Base-by-base conservation (phyloP, 2,797 vertebrate genomes). In the Cossypha caffra region DNA sequence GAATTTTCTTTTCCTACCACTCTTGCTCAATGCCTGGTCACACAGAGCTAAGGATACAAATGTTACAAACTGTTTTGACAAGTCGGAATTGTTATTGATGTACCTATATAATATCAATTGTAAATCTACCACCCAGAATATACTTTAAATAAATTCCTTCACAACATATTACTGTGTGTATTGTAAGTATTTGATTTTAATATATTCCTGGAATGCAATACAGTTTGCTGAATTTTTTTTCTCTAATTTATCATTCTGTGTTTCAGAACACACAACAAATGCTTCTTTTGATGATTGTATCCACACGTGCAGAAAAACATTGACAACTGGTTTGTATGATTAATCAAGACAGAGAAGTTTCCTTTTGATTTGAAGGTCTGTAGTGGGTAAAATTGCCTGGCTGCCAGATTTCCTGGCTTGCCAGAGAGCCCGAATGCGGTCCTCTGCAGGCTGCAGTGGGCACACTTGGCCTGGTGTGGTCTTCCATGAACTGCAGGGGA, bases 1-100 rank as follows among this genome's bases (percentile, higher is more conserved):
- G 16, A 10, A 0, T 11, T 14, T 29, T 64, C 26, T 64, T 64
- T 31, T 15, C 20, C 31, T 47, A 6, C 7, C 1, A 4, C 11
- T 51, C 6, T 42, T 84, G 4, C 40, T 93, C 24, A 57, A 6
- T 28, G 9, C 1, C 18, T 75, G 11, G 24, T 68, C 15, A 40
- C 8, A 66, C n/a, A 59, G 7, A 80, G 2, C 7, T 66, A 77
- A 62, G 29, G 8, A 40, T 17, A 51, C 13, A 55, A 67, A 43
- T 40, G 54, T 16, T 74, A 26, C 8, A 29, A 69, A 12, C 26
- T 40, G 7, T 25, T 89, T 63, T 54, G 13, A 14, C 8, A 66
- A 67, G 8, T 11, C 15, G 13, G 16, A 84, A 74, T 62, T 59
- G 2, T 48, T 81, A 16, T 37, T 59, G 16, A 33, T 12, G 38